Evolutionary conservation across 2,113 vertebrate species (phyloP), one percentile per base, ranked within the genome.

Genomic region (Upupa epops): DNA sequence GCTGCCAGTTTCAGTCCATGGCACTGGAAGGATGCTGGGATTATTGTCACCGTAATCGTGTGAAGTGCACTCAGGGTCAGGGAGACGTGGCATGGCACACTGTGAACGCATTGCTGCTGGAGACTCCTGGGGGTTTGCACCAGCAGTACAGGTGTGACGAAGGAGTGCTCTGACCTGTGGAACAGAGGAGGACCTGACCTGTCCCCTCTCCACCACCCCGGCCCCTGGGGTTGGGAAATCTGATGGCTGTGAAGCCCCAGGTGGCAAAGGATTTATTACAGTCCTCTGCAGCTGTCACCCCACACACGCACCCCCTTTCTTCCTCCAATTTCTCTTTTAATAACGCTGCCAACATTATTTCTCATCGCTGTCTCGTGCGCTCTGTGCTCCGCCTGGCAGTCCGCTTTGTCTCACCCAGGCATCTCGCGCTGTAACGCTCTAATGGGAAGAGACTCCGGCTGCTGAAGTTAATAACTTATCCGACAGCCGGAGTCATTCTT

Each of bases 401-500:
- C 48, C 75, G 75, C 59, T 42, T 31, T 54, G 34, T 49, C 75
- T 81, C 72, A 49, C 63, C 68, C 88, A 56, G 82, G 63, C 80
- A n/a, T 17, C 68, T 60, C 4, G 0, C 25, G 21, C 73, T 51
- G 42, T 9, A 18, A 37, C 4, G 18, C 60, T 83, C 70, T 78
- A 48, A 90, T 96, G 75, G 83, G 69, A 90, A 51, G 74, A 94
- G 91, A 69, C 80, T 84, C 81, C 28, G 72, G 75, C 83, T 90
- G 86, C 80, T 66, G 69, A 40, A 63, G 86, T 82, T 84, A 37
- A 55, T 61, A 79, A 82, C 82, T 82, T 73, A 17, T 17, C 81
- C 8, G 10, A 31, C 89, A 85, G 69, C 71, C 76, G 9, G 70
- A 66, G 54, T 66, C 68, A 28, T 7, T 42, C 78, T 32, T 34